Evolutionary conservation across 1,140 invertebrate species (phyloP).

Genomic region (Diorhabda carinulata): DNA sequence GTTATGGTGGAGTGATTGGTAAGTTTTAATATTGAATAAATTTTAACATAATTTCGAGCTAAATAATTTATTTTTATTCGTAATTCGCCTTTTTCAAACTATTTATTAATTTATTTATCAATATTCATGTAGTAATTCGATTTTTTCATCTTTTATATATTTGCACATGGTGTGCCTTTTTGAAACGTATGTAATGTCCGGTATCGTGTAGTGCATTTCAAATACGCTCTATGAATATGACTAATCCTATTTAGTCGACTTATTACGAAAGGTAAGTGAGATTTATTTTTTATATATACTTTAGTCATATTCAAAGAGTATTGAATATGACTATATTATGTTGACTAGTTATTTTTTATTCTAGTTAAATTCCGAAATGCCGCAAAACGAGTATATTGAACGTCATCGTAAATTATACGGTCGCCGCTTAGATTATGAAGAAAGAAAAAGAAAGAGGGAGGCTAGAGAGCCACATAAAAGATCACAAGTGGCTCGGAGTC

Average conservation of each 20-base stretch:
- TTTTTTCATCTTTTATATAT: background rate
- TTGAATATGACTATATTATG: slow-evolving; percentile 37
- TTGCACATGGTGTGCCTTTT: slow-evolving; percentile 10
- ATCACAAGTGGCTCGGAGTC: slow-evolving; percentile 83
- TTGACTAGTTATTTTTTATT: slow-evolving; percentile 23
- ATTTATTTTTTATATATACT: slow-evolving; percentile 19
- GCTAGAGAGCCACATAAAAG: slow-evolving; percentile 88
- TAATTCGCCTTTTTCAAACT: background rate
- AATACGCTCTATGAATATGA: slow-evolving; percentile 39
- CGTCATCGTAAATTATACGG: slow-evolving; percentile 94
- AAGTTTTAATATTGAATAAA: slow-evolving; percentile 24
- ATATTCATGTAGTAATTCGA: background rate
- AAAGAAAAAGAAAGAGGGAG: slow-evolving; percentile 92
- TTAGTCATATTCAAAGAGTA: slow-evolving; percentile 44
- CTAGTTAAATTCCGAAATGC: slow-evolving; percentile 64
- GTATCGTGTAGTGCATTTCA: slow-evolving; percentile 8
- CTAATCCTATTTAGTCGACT: slow-evolving; percentile 30
- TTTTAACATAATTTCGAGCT: no score
- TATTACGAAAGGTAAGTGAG: slow-evolving; percentile 27
- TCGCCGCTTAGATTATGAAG: slow-evolving; percentile 94
- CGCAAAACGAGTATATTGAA: slow-evolving; percentile 99
- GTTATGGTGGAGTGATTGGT: slow-evolving; percentile 43
- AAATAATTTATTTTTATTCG: no score
- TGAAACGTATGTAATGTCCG: slow-evolving; percentile 14
- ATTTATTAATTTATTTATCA: slow-evolving; percentile 23